Conservation (phyloP, 2,888 invertebrate species). For the Dromius quadrimaculatus region DNA sequence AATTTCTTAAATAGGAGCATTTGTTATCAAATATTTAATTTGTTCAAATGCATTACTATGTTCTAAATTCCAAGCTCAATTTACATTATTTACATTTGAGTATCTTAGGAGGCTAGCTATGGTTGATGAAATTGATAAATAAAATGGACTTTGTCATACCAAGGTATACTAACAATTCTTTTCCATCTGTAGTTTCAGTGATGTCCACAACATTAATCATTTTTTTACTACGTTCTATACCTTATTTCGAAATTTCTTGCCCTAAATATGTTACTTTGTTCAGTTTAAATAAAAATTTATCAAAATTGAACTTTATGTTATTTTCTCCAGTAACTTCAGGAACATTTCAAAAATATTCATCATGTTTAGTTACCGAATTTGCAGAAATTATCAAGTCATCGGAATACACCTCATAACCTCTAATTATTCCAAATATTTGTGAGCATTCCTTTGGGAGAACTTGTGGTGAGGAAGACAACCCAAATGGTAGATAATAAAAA, state of each 20-base stretch:
- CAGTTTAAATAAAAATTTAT: constrained; percentile 4
- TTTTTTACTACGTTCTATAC: constrained; percentile 50
- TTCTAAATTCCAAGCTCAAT: background rate
- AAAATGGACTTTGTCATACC: constrained; percentile 56
- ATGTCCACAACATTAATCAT: constrained; percentile 54
- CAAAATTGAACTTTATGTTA: background rate
- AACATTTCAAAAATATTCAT: background rate
- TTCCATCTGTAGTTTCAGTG: constrained; percentile 54
- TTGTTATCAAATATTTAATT: background rate
- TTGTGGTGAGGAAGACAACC: constrained; percentile 15
- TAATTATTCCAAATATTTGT: constrained; percentile 5
- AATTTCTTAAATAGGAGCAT: background rate
- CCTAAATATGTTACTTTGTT: constrained; percentile 34
- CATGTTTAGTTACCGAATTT: background rate
- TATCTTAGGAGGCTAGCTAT: constrained; percentile 56
- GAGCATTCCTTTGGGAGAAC: background rate
- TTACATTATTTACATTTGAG: constrained; percentile 46
- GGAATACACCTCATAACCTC: background rate
- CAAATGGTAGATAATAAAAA: constrained; percentile 20
- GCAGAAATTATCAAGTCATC: constrained; percentile 6
- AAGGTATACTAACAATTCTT: constrained; percentile 54
- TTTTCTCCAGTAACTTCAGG: background rate
- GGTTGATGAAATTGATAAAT: constrained; percentile 56
- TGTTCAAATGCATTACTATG: background rate
- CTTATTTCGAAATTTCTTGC: constrained; percentile 43